These are phyloP conservation scores for Galagoides demidoff DNA, from an alignment of 2,797 vertebrate genomes.

Conservation along the genomic window DNA sequence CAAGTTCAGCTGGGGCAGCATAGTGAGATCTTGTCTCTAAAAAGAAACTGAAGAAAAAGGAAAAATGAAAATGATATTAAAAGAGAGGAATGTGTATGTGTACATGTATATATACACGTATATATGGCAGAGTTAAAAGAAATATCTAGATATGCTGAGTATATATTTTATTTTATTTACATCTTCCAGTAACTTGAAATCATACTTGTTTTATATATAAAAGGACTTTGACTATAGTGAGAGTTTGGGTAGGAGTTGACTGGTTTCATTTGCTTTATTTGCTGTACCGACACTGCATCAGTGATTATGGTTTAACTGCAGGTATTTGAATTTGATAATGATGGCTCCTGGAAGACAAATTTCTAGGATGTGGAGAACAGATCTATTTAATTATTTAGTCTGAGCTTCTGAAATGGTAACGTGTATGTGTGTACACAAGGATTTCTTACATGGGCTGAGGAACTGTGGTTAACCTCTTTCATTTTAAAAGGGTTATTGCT, in stretches of 20 bases:
- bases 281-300: background rate
- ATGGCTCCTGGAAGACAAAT: background rate
- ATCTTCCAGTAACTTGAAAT: constrained; percentile 1
- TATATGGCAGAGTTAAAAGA: background rate
- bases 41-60: background rate
- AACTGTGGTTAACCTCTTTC: constrained; percentile 52
- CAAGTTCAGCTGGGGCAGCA: background rate
- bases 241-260: background rate
- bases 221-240: background rate
- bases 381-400: constrained; percentile 42
- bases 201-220: constrained; percentile 29
- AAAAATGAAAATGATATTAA: constrained; percentile 6
- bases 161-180: background rate
- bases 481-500: constrained; percentile 66
- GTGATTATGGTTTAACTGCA: background rate
- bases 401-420: constrained; percentile 44
- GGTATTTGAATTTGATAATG: background rate
- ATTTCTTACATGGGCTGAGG: constrained; percentile 59
- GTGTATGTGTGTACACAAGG: constrained; percentile 7
- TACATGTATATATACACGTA: background rate
- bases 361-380: background rate
- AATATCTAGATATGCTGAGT: background rate
- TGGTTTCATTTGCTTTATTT: constrained; percentile 20
- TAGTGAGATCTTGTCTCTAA: background rate
- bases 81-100: background rate